Percentiles rank a stretch among this genome's conserved stretches.
Evolutionary conservation across 2,888 invertebrate genomes (phyloP).

Genomic region (Clanis bilineata): DNA sequence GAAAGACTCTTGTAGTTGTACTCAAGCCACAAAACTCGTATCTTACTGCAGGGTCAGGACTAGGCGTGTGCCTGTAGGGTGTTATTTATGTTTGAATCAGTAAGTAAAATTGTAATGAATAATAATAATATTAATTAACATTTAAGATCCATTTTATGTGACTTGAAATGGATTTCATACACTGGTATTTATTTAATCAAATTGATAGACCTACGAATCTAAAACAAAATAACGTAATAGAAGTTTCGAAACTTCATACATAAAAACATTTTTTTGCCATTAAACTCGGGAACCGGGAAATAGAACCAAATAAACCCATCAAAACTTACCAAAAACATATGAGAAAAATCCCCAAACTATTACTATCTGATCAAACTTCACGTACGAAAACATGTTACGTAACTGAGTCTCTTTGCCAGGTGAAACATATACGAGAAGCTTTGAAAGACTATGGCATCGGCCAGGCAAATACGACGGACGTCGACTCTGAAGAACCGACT

Average conservation of each 20-base stretch:
- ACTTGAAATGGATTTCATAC: too few species aligned
- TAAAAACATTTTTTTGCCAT: background rate
- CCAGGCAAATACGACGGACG: slow-evolving; percentile 53
- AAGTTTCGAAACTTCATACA: background rate
- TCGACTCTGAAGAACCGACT: slow-evolving; percentile 62
- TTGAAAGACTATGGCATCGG: slow-evolving; percentile 84
- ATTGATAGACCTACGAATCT: too few species aligned
- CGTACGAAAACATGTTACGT: background rate
- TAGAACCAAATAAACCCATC: background rate
- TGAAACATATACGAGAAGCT: slow-evolving; percentile 86
- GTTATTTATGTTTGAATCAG: too few species aligned
- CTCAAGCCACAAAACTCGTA: too few species aligned
- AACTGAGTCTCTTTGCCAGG: slow-evolving; percentile 43
- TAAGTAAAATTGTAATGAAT: too few species aligned
- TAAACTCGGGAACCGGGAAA: background rate
- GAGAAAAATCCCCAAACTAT: background rate
- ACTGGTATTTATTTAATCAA: too few species aligned
- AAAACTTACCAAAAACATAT: background rate
- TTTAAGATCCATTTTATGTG: too few species aligned
- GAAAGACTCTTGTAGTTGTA: too few species aligned
- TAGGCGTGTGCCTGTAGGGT: too few species aligned
- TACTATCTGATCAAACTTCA: background rate
- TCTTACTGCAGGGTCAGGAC: too few species aligned
- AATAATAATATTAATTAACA: too few species aligned
- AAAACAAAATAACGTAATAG: too few species aligned